Evolutionary conservation across 2,797 vertebrate genomes (phyloP).

Genomic region (Sciurus vulgaris): DNA sequence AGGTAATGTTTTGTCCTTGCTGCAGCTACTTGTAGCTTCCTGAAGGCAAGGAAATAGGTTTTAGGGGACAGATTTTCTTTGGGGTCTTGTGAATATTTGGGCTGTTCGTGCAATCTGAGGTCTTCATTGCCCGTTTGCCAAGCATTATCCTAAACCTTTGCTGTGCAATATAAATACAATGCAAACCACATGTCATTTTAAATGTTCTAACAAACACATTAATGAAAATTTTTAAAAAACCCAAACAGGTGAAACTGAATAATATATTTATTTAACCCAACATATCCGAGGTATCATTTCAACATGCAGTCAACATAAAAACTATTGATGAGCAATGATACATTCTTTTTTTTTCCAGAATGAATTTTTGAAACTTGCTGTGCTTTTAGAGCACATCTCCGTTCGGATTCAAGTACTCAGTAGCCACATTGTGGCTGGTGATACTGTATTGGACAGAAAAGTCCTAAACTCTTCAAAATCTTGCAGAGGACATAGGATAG

Average conservation of each 20-base stretch:
- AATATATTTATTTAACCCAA: constrained; percentile 46
- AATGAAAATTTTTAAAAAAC: neutral
- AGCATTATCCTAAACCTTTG: constrained; percentile 20
- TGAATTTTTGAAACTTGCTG: neutral
- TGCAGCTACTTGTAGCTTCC: constrained; percentile 37
- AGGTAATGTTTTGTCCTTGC: constrained; percentile 37
- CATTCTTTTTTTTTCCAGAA: neutral
- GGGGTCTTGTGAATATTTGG: constrained; percentile 25
- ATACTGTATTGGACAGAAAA: neutral
- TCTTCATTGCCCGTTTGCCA: constrained; percentile 20
- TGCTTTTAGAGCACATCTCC: constrained; percentile 1
- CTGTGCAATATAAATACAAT: constrained; percentile 4
- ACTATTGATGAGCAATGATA: constrained; percentile 10
- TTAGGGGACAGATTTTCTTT: constrained; percentile 18
- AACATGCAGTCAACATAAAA: neutral
- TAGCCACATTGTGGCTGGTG: neutral
- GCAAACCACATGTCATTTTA: constrained; percentile 31
- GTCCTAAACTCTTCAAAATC: neutral
- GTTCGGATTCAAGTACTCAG: neutral
- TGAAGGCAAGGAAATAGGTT: constrained; percentile 39
- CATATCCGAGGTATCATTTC: constrained; percentile 17
- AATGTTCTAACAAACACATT: constrained; percentile 29
- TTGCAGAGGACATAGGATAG: constrained; percentile 14
- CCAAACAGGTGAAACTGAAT: constrained; percentile 22
- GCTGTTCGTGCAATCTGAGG: neutral